phyloP scores from a whole-genome alignment of 2,113 vertebrate genomes.

The Nycticryphes semicollaris region DNA sequence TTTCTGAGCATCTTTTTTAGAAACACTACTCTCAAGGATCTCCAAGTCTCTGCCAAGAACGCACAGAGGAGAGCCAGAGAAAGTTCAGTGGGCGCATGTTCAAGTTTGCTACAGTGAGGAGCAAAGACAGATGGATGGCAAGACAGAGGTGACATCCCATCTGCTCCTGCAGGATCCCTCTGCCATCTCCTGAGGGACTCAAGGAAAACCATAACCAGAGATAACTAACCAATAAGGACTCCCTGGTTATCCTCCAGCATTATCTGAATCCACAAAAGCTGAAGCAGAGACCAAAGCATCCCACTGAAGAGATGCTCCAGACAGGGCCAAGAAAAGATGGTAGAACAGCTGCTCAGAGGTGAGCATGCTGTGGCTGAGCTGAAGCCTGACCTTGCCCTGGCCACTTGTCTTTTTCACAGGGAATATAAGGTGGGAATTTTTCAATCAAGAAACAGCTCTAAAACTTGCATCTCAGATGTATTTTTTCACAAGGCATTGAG shows the following conservation, averaged over 20 bases:
- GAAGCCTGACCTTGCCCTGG: background rate
- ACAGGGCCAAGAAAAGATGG: background rate
- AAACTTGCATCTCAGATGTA: background rate
- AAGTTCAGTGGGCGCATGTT: background rate
- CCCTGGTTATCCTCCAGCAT: background rate
- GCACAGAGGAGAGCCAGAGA: background rate
- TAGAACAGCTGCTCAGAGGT: background rate
- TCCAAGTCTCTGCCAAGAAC: constrained; percentile 36
- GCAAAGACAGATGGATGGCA: background rate
- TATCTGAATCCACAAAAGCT: background rate
- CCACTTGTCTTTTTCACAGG: background rate
- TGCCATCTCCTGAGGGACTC: background rate
- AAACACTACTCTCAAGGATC: background rate
- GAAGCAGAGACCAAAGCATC: background rate
- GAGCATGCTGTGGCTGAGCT: background rate
- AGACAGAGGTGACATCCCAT: constrained; percentile 27
- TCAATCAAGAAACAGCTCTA: background rate
- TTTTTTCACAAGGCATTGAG: background rate
- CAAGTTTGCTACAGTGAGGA: background rate
- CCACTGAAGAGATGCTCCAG: background rate
- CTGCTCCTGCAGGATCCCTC: background rate
- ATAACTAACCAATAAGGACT: background rate
- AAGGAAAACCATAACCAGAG: background rate
- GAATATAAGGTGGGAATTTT: background rate
- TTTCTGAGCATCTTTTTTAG: constrained; percentile 16